Evolutionary conservation across 2,888 invertebrate genomes (phyloP).

Genomic region (Parapristionchus giblindavisi): DNA sequence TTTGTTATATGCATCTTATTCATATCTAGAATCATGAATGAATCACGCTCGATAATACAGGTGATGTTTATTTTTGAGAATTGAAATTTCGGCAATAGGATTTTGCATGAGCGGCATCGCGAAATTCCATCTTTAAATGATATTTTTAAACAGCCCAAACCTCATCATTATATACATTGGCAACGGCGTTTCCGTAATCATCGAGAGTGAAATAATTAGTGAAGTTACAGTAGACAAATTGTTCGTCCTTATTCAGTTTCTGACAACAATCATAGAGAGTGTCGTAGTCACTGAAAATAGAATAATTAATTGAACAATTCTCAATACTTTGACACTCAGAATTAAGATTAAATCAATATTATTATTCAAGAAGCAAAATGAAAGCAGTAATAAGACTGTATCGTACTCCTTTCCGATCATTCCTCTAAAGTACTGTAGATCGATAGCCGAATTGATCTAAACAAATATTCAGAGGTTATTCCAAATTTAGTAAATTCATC

Average conservation of each 20-base stretch:
- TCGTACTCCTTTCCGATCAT: slow-evolving; percentile 56
- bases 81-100: too few species aligned
- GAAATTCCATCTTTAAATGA: background rate
- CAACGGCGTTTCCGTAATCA: slow-evolving; percentile 56
- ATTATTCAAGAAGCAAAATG: background rate
- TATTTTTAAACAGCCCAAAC: too few species aligned
- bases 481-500: background rate
- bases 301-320: too few species aligned
- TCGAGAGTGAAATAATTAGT: slow-evolving; percentile 57
- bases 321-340: too few species aligned
- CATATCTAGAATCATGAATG: too few species aligned
- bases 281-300: slow-evolving; percentile 50
- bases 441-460: slow-evolving; percentile 56
- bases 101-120: too few species aligned
- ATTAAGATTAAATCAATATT: background rate
- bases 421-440: slow-evolving; percentile 58
- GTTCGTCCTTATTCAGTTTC: slow-evolving; percentile 40
- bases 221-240: slow-evolving; percentile 52
- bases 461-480: background rate
- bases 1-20: too few species aligned
- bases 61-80: too few species aligned
- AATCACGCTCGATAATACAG: too few species aligned
- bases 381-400: background rate
- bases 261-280: slow-evolving; percentile 50
- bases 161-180: slow-evolving; percentile 40